Evolutionary conservation across 2,797 vertebrate genomes (phyloP).

Genomic region (Perodicticus potto): DNA sequence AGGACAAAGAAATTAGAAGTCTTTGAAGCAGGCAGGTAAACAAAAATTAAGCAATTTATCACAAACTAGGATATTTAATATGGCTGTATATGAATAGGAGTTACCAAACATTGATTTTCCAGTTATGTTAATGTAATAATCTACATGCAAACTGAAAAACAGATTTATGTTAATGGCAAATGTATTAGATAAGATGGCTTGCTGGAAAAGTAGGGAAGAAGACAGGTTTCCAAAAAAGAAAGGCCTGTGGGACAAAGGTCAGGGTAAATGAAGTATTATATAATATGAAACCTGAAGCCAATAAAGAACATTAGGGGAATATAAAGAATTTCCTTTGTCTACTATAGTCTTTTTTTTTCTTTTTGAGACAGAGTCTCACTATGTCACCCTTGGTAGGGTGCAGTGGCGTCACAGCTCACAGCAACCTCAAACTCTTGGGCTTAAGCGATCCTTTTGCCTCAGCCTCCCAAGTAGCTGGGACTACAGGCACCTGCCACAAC

Average conservation of each 20-base stretch:
- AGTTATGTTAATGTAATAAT: conserved; percentile 2
- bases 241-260: background rate
- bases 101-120: background rate
- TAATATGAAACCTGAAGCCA: background rate
- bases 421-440: no score
- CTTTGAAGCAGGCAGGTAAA: background rate
- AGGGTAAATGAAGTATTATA: background rate
- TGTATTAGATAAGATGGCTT: background rate
- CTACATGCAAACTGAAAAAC: background rate
- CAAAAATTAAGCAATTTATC: conserved; percentile 52
- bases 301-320: background rate
- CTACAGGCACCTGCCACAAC: no score
- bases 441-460: no score
- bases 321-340: background rate
- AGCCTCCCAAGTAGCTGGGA: no score
- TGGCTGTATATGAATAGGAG: background rate
- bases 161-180: background rate
- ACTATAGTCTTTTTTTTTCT: background rate
- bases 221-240: background rate
- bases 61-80: background rate
- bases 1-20: conserved; percentile 40
- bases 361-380: no score
- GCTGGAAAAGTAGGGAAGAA: background rate
- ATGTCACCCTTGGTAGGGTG: no score
- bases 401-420: no score